These are phyloP conservation scores for Aspiorhynchus laticeps DNA, from an alignment of 2,113 vertebrate species.

Conservation along the genomic window DNA sequence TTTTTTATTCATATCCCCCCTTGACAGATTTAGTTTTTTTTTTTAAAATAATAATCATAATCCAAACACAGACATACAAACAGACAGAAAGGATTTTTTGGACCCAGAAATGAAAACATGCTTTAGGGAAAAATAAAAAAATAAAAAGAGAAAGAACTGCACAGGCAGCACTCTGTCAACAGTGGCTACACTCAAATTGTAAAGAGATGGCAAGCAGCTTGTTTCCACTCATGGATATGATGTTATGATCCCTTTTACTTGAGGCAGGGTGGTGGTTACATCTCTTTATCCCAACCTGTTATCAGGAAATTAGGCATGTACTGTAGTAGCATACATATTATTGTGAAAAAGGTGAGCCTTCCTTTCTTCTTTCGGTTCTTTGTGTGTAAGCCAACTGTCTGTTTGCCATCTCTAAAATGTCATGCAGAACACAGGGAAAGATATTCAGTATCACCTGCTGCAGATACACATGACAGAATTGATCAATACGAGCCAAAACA, in stretches of 20 bases:
- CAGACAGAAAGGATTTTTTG: neutral
- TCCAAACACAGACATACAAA: neutral
- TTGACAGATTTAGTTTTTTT: slow-evolving; percentile 5
- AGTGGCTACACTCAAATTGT: neutral
- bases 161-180: neutral
- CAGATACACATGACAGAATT: slow-evolving; percentile 62
- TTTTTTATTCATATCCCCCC: neutral
- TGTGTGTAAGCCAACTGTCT: neutral
- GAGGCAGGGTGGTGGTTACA: neutral
- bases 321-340: neutral
- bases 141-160: neutral
- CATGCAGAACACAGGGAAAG: slow-evolving; percentile 51
- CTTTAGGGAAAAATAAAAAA: neutral
- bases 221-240: neutral
- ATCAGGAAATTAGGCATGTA: slow-evolving; percentile 10
- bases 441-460: slow-evolving; percentile 63
- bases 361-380: neutral
- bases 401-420: slow-evolving; percentile 28
- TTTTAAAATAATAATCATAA: neutral
- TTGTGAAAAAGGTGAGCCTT: neutral
- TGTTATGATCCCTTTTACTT: slow-evolving; percentile 1
- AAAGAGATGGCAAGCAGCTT: neutral
- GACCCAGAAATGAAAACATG: neutral
- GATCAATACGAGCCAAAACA: slow-evolving; percentile 71
- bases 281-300: neutral